Evolutionary conservation across 2,797 vertebrate genomes (phyloP).

Genomic region (Sebastes paucispinis): DNA sequence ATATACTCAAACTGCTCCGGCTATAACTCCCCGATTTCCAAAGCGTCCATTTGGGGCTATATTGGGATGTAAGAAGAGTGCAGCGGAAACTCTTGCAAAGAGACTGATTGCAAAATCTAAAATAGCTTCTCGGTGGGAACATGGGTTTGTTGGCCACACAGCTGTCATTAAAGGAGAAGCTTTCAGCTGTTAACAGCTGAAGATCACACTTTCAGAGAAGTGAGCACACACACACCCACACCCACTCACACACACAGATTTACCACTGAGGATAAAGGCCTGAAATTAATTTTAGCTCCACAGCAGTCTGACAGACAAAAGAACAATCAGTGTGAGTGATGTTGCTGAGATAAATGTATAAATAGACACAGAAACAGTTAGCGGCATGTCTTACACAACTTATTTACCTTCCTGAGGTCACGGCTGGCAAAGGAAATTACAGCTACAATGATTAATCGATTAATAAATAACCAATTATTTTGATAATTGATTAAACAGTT

Average conservation of each 20-base stretch:
- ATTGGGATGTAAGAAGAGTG: conserved; percentile 71
- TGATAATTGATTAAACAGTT: too few relatives aligned
- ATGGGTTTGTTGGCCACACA: conserved; percentile 56
- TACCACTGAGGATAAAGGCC: conserved; percentile 2
- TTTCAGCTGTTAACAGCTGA: conserved; percentile 64
- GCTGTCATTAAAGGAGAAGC: conserved; percentile 62
- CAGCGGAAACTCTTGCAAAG: conserved; percentile 67
- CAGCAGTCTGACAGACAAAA: background rate
- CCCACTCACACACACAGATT: background rate
- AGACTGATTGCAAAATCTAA: conserved; percentile 61
- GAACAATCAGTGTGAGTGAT: background rate
- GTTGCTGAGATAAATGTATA: background rate
- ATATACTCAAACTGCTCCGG: conserved; percentile 26
- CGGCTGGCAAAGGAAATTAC: background rate
- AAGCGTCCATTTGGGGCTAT: conserved; percentile 70
- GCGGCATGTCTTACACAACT: background rate
- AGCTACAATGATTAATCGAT: too few relatives aligned
- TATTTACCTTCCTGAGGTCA: background rate
- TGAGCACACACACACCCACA: background rate
- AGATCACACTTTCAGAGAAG: conserved; percentile 19
- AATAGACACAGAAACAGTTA: background rate
- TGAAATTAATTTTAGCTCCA: conserved; percentile 21
- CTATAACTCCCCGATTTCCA: conserved; percentile 47
- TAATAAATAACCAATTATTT: too few relatives aligned
- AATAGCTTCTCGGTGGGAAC: conserved; percentile 63